A percentile compares a stretch with the other conserved stretches of the same genome.
Evolutionary conservation across 2,888 invertebrate species (phyloP).

Genomic region (Leptinotarsa tumamoca): DNA sequence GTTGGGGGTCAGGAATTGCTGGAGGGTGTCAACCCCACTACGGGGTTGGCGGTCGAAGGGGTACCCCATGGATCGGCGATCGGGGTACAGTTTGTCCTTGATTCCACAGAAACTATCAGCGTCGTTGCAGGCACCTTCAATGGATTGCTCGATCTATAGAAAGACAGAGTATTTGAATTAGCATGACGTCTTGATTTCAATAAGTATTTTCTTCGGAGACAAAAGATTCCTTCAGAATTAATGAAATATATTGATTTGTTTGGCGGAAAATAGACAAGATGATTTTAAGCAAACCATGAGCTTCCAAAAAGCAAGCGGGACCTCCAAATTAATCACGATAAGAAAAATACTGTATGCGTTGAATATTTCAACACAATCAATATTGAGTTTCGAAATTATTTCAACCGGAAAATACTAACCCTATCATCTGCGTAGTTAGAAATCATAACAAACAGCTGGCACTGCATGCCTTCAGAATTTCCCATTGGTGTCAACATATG

Average conservation of each 20-base stretch:
- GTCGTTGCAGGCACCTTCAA: slow-evolving; percentile 74
- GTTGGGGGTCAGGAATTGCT: slow-evolving; percentile 79
- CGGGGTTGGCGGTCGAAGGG: slow-evolving; percentile 81
- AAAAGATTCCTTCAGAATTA: too few species aligned
- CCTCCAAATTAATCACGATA: too few species aligned
- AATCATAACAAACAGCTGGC: slow-evolving; percentile 82
- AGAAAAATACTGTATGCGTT: too few species aligned
- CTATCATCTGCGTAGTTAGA: slow-evolving; percentile 78
- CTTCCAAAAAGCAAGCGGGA: too few species aligned
- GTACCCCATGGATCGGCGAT: slow-evolving; percentile 86
- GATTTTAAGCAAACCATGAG: too few species aligned
- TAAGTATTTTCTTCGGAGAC: too few species aligned
- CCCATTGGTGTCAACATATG: slow-evolving; percentile 85
- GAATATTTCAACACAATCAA: too few species aligned
- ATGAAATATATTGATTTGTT: too few species aligned
- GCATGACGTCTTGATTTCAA: too few species aligned
- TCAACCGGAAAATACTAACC: slow-evolving; percentile 63
- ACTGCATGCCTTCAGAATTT: slow-evolving; percentile 73
- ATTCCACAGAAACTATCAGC: slow-evolving; percentile 86
- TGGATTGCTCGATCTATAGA: slow-evolving; percentile 69
- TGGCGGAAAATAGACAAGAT: too few species aligned
- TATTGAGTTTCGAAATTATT: too few species aligned
- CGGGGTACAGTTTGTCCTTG: slow-evolving; percentile 82
- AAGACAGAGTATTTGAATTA: not conserved
- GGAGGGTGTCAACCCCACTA: slow-evolving; percentile 70